These are phyloP conservation scores for Rallus crepitans DNA, from an alignment of 2,797 vertebrate species.

Conservation along the genomic window DNA sequence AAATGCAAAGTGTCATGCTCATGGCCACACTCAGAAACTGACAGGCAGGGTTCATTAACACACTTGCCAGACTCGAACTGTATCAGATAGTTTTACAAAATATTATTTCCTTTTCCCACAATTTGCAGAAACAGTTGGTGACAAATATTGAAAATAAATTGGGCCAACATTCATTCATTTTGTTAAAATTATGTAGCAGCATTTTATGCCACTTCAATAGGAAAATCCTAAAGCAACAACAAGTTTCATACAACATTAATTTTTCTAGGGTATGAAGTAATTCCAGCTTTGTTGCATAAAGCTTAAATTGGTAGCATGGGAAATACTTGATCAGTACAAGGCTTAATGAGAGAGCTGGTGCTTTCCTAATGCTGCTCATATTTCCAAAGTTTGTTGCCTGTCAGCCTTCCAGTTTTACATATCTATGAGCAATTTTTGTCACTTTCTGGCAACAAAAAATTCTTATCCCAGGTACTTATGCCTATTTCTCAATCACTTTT, in stretches of 20 bases:
- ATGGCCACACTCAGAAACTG: not conserved
- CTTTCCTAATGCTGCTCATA: not conserved
- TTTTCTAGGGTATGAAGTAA: slow-evolving; percentile 23
- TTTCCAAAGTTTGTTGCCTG: not conserved
- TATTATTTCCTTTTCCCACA: not conserved
- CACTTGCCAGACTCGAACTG: not conserved
- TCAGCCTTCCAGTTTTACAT: not conserved
- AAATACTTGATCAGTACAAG: not conserved
- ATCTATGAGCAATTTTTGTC: not conserved
- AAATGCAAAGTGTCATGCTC: not conserved
- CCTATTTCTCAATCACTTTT: not conserved
- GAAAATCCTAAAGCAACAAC: slow-evolving; percentile 38
- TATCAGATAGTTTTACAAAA: not conserved
- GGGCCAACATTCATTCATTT: not conserved
- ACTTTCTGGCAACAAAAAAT: not conserved
- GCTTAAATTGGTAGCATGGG: not conserved
- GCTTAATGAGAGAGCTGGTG: not conserved
- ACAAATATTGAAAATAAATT: slow-evolving; percentile 9
- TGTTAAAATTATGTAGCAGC: not conserved
- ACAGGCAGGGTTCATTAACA: not conserved
- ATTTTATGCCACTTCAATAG: slow-evolving; percentile 20
- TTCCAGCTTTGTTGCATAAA: slow-evolving; percentile 5
- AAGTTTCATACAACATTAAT: slow-evolving; percentile 34
- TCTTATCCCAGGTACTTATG: not conserved
- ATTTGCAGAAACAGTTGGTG: slow-evolving; percentile 21